Base-by-base conservation (phyloP, 2,797 vertebrate genomes). In the Furcifer pardalis region DNA sequence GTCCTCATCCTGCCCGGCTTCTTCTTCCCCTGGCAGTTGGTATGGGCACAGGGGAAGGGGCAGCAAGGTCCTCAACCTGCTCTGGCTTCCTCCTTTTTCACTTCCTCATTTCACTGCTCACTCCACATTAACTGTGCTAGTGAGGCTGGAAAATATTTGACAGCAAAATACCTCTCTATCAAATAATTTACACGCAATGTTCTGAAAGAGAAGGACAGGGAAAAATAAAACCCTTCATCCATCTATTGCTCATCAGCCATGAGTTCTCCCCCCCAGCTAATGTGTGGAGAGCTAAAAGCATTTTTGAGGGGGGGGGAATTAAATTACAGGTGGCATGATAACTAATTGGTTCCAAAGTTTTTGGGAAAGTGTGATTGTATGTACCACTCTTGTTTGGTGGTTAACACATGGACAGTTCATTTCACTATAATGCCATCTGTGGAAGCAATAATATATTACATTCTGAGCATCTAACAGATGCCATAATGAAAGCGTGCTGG, bases 371-470 rank as follows among this genome's bases (percentile, higher is more conserved):
- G 71, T 35, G 66, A 66, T 49, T 63, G 56, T 27, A 77, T 86
- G 65, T 62, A 81, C 71, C 71, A 77, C 49, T 71, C 82, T 40
- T 32, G 62, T 86, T 71, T 49, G 42, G n/a, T 56, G 49, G 40
- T 7, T 72, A 44, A 68, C 72, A 27, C 77, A 77, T 72, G 56
- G 77, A 71, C 35, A 63, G 63, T 77, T 71, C 52, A 77, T 77
- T 77, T 86, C 60, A 32, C 19, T 62, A 71, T 77, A 62, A 81
- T 82, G 42, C 79, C 52, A 49, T 82, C 42, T 56, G 62, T 63
- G 44, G 69, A 59, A 80, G 59, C 68, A 35, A 35, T 56, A 79
- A 44, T 32, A 79, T 40, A 65, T 74, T 79, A 74, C 40, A 19
- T 52, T 63, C 23, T 2, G 37, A 27, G 75, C 69, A 85, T 44